Evolutionary conservation across 2,888 invertebrate species (phyloP), one percentile per base, ranked within the genome.

Genomic region (Stegana nigrithorax): DNA sequence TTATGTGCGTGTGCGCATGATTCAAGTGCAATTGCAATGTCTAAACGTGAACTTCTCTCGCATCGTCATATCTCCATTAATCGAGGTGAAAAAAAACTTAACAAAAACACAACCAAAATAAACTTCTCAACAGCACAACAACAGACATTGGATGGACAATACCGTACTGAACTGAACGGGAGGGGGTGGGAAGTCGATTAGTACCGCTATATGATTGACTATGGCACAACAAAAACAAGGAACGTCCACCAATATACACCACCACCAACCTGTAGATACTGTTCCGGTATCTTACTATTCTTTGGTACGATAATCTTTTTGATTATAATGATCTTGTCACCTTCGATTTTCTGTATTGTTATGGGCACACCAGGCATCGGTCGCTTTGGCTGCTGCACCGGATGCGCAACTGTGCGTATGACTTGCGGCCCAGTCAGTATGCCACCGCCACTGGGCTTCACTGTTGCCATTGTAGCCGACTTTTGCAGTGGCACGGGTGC

Each of bases 291-390:
- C 83, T 85, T 85, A 70, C 84, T 81, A 72, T 85, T 85, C 74
- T 86, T 85, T 59, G 85, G 86, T 60, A 85, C 80, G 45, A 82
- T 75, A 63, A 86, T 83, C 72, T 85, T 85, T 75, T 86, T 85
- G 62, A 85, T 85, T 57, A 86, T 85, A 27, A 85, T 84, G 47
- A 85, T 86, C 73, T 86, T 86, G 73, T 85, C 85, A 62, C 86
- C 86, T 74, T 84, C 85, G 71, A 86, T 85, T 67, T 75, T 85
- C 60, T 85, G 84, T 60, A 85, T 84, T 4, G 84, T 85, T 63
- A 85, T 83, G 14, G 85, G 85, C 29, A 84, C 84, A 4, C 85
- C 85, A 0, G 71, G 64, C 62, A 73, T 73, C 0, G 82, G 84
- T 4, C 81, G 79, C 59, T 77, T 72, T 2, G 76, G 73, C 21